A percentile compares a stretch with the other conserved stretches of the same genome.
These are phyloP conservation scores for Watsonalla binaria DNA, from an alignment of 2,888 invertebrate species.

Conservation along the genomic window DNA sequence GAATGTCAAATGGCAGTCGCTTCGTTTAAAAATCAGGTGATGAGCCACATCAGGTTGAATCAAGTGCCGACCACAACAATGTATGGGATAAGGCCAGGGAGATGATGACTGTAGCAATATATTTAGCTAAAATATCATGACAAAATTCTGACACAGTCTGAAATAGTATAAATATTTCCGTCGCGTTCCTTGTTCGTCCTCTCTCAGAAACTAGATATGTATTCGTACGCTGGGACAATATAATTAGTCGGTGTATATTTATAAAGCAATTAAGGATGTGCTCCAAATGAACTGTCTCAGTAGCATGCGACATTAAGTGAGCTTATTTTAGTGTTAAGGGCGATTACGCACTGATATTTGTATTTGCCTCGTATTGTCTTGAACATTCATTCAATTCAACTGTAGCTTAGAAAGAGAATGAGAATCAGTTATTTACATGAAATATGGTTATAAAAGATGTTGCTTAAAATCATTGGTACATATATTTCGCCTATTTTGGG, in stretches of 20 bases:
- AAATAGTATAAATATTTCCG: background rate
- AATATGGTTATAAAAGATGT: too few species aligned
- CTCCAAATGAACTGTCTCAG: conserved; percentile 22
- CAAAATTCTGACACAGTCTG: background rate
- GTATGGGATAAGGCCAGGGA: too few species aligned
- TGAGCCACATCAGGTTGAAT: too few species aligned
- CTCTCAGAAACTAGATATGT: background rate
- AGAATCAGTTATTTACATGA: too few species aligned
- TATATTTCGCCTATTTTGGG: too few species aligned
- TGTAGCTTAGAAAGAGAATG: too few species aligned
- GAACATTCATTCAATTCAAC: background rate
- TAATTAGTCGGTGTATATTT: conserved; percentile 24
- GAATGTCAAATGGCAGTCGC: too few species aligned
- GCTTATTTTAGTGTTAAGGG: background rate
- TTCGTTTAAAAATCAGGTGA: too few species aligned
- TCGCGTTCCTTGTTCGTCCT: background rate
- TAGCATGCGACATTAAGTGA: conserved; percentile 1
- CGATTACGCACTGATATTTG: background rate
- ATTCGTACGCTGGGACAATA: background rate
- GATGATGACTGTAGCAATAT: too few species aligned
- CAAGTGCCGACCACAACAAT: too few species aligned
- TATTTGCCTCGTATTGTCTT: background rate
- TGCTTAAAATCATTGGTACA: too few species aligned
- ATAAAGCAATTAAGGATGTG: conserved; percentile 39
- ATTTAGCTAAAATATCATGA: too few species aligned